A percentile compares a stretch with the other conserved stretches of the same genome.
Conservation (phyloP, 2,888 invertebrate genomes). For the Neuroscelio doddi region DNA sequence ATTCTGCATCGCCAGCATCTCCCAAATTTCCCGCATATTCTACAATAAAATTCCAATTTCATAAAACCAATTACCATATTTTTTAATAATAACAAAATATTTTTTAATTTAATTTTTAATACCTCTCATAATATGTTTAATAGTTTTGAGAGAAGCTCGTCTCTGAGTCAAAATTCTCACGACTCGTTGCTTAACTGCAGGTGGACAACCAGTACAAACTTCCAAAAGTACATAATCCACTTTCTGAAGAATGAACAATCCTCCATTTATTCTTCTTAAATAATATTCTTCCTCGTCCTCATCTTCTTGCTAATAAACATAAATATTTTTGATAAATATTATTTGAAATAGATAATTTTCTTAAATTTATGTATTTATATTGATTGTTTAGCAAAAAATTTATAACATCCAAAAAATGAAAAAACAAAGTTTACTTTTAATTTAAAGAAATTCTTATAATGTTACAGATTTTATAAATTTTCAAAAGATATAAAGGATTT, state of each 20-base stretch:
- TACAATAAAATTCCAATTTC: background rate
- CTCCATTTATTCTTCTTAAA: constrained; percentile 90
- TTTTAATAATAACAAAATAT: too few species aligned
- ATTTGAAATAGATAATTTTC: too few species aligned
- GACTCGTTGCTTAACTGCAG: constrained; percentile 88
- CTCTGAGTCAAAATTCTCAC: constrained; percentile 91
- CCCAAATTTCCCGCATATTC: constrained; percentile 84
- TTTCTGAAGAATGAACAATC: constrained; percentile 96
- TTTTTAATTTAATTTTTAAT: constrained; percentile 42
- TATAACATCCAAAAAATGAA: too few species aligned
- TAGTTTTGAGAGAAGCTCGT: constrained; percentile 92
- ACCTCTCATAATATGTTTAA: constrained; percentile 95
- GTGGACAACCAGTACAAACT: constrained; percentile 81
- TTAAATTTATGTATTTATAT: background rate
- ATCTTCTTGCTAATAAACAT: constrained; percentile 74
- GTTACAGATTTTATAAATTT: too few species aligned
- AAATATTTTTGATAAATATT: too few species aligned
- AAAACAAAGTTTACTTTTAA: too few species aligned
- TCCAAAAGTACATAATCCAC: constrained; percentile 92
- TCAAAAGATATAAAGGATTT: too few species aligned
- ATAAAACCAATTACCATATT: constrained; percentile 1
- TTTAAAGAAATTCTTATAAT: background rate
- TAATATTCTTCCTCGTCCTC: constrained; percentile 90
- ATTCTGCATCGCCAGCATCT: constrained; percentile 86
- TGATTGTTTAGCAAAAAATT: too few species aligned